Percentiles rank a stretch among this genome's conserved stretches.
These are phyloP conservation scores for Thecocarcelia acutangulata DNA, from an alignment of 2,888 invertebrate species.

Conservation along the genomic window DNA sequence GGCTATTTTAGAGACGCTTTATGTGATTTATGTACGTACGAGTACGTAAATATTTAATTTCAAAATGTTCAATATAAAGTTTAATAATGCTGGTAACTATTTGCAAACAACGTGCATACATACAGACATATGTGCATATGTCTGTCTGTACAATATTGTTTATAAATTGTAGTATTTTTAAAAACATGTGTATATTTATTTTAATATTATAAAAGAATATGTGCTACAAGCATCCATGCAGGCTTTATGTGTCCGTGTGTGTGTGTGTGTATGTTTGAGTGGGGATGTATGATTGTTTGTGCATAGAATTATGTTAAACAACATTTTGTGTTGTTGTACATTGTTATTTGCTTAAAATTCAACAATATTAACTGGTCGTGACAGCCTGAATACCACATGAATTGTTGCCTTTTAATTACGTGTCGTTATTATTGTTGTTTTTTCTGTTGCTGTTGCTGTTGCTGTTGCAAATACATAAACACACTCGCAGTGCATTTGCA, in stretches of 20 bases:
- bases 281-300: constrained; percentile 6
- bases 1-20: constrained; percentile 5
- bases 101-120: neutral
- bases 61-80: constrained; percentile 42
- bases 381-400: constrained; percentile 69
- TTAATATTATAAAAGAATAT: neutral
- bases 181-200: constrained; percentile 8
- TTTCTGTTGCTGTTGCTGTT: constrained; percentile 24
- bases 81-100: constrained; percentile 34
- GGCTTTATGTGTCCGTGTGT: neutral
- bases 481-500: constrained; percentile 11
- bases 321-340: constrained; percentile 48
- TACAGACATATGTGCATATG: constrained; percentile 1
- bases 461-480: constrained; percentile 32
- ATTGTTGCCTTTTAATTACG: constrained; percentile 69
- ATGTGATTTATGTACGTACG: constrained; percentile 21
- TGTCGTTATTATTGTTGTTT: constrained; percentile 55
- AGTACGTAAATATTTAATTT: constrained; percentile 31
- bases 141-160: too few relatives aligned
- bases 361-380: constrained; percentile 69
- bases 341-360: constrained; percentile 68
- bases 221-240: neutral
- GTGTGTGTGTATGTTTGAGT: neutral
- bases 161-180: neutral
- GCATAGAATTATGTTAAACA: constrained; percentile 55